phyloP scores from a whole-genome alignment of 2,797 vertebrate genomes.

The Gorsachius magnificus region DNA sequence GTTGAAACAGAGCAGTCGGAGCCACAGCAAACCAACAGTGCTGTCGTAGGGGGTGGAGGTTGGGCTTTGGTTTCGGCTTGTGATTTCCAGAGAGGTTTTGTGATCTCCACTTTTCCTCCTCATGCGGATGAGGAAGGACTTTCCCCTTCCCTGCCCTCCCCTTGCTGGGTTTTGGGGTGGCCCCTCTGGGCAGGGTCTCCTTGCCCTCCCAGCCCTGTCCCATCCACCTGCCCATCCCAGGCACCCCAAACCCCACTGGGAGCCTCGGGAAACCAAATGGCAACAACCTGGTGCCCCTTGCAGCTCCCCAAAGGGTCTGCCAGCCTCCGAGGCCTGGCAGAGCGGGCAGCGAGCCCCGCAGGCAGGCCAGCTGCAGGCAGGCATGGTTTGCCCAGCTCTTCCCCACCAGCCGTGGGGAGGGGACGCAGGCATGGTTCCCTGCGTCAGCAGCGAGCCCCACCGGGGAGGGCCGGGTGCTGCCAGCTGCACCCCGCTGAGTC shows the following conservation, averaged over 20 bases:
- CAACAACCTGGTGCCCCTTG: background rate
- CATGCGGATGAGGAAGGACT: rapidly evolving
- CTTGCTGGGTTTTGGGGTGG: background rate
- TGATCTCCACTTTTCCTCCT: background rate
- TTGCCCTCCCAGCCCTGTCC: background rate
- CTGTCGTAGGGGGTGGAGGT: rapidly evolving
- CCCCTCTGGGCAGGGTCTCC: background rate
- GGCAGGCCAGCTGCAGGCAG: background rate
- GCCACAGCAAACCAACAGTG: background rate
- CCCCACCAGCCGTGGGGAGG: background rate
- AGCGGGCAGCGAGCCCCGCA: rapidly evolving
- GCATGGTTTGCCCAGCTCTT: background rate
- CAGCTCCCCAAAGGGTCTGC: background rate
- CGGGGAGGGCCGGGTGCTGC: background rate
- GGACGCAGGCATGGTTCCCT: rapidly evolving
- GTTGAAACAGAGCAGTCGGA: background rate
- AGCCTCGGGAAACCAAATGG: rapidly evolving
- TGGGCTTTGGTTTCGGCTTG: background rate
- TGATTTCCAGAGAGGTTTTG: background rate
- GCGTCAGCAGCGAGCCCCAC: background rate
- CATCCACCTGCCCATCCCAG: background rate
- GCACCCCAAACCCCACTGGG: background rate
- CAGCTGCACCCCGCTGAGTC: background rate
- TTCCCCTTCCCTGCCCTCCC: background rate
- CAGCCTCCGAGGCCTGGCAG: background rate